phyloP scores from a whole-genome alignment of 2,888 invertebrate species.

The Prosopocoilus inquinatus region DNA sequence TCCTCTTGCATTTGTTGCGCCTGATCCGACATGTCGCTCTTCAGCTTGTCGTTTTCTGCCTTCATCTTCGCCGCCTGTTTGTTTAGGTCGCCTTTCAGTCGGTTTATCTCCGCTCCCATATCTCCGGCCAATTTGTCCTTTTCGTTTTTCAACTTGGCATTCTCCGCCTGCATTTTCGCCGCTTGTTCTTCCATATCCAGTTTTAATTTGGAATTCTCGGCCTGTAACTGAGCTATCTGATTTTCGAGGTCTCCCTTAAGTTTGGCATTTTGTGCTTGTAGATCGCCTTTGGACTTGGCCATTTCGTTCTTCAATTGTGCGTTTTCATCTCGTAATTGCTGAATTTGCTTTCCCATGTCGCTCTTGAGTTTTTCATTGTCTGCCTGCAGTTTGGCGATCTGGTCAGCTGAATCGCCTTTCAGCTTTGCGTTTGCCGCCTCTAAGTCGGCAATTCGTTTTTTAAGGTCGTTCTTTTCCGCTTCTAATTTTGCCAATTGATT shows the following conservation, averaged over 20 bases:
- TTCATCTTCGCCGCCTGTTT: constrained; percentile 6
- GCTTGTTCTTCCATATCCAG: neutral
- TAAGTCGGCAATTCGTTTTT: constrained; percentile 16
- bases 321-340: no score
- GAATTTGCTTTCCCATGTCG: constrained; percentile 8
- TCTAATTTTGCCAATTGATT: constrained; percentile 5
- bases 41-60: constrained; percentile 19
- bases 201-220: no score
- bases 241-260: no score
- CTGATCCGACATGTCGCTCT: constrained; percentile 13
- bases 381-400: constrained; percentile 12
- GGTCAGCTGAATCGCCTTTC: neutral
- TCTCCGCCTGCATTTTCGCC: constrained; percentile 8
- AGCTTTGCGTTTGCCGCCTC: constrained; percentile 15
- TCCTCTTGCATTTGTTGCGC: constrained; percentile 26
- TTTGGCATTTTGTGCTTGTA: no score
- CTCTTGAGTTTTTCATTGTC: constrained; percentile 28
- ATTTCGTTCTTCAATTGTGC: no score
- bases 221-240: no score
- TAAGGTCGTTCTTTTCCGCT: constrained; percentile 21
- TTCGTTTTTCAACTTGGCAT: neutral
- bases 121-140: neutral
- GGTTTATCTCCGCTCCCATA: no score
- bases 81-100: constrained; percentile 14
- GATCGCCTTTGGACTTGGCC: no score